Evolutionary conservation across 2,888 invertebrate genomes (phyloP).

Genomic region (Hyposoter didymator): DNA sequence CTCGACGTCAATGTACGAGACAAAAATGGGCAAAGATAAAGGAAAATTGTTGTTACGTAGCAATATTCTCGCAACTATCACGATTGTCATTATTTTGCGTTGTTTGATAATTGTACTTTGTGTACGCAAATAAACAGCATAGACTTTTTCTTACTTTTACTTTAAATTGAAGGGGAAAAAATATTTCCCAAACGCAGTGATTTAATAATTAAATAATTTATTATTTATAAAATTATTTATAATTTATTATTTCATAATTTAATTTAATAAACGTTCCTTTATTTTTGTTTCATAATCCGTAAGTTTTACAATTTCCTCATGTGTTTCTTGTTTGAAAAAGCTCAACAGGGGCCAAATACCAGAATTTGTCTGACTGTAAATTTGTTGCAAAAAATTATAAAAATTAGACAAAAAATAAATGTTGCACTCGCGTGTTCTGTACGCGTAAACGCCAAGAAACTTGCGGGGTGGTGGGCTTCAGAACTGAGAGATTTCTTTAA

Average conservation of each 20-base stretch:
- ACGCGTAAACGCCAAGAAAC: slow-evolving; percentile 36
- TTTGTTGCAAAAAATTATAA: neutral
- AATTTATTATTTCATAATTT: neutral
- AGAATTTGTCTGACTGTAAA: neutral
- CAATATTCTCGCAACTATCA: slow-evolving; percentile 31
- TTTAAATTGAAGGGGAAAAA: neutral
- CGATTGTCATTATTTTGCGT: slow-evolving; percentile 47
- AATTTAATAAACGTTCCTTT: neutral
- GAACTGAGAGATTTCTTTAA: slow-evolving; percentile 71
- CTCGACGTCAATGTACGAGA: slow-evolving; percentile 2
- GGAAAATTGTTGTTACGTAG: slow-evolving; percentile 43
- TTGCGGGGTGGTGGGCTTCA: slow-evolving; percentile 66
- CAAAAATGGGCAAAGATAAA: slow-evolving; percentile 24
- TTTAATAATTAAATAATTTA: neutral
- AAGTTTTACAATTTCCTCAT: neutral
- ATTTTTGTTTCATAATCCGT: neutral
- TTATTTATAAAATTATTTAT: too few species aligned
- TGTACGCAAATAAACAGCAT: slow-evolving; percentile 16
- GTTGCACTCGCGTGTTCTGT: slow-evolving; percentile 20
- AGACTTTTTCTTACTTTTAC: neutral
- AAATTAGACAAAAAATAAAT: slow-evolving; percentile 14
- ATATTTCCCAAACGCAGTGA: neutral
- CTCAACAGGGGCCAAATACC: too few species aligned
- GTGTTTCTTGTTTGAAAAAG: neutral
- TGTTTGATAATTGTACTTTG: slow-evolving; percentile 39